phyloP scores from a whole-genome alignment of 2,797 vertebrate genomes.

The Anniella stebbinsi region DNA sequence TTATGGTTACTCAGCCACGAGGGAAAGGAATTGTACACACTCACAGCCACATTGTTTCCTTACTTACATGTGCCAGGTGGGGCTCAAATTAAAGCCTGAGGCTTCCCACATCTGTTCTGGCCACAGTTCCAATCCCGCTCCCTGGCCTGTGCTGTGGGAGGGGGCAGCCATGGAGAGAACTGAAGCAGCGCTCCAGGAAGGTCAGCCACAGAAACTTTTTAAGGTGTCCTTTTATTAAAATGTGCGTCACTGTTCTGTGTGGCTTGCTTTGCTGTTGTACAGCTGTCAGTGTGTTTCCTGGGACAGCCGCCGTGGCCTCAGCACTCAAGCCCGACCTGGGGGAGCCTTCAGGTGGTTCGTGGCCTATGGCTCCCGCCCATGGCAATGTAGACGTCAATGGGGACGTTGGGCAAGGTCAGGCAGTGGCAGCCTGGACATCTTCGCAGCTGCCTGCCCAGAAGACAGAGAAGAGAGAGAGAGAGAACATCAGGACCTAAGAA shows the following conservation, averaged over 20 bases:
- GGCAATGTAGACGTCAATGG: slow-evolving; percentile 79
- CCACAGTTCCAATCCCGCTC: neutral
- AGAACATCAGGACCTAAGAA: too few relatives aligned
- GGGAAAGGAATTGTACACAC: neutral
- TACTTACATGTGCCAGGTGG: neutral
- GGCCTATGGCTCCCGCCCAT: slow-evolving; percentile 71
- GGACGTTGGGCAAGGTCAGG: slow-evolving; percentile 78
- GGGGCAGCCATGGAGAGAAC: neutral
- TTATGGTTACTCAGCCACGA: neutral
- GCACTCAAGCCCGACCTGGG: slow-evolving; percentile 27
- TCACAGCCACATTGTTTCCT: neutral
- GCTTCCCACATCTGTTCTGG: neutral
- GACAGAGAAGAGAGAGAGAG: neutral
- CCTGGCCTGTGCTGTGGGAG: too few relatives aligned
- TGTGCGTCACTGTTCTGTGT: slow-evolving; percentile 70
- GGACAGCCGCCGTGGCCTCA: slow-evolving; percentile 53
- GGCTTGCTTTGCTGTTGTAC: slow-evolving; percentile 67
- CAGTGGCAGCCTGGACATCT: slow-evolving; percentile 79
- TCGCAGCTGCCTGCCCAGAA: slow-evolving; percentile 72
- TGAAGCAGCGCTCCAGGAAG: slow-evolving; percentile 6
- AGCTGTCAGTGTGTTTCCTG: slow-evolving; percentile 54
- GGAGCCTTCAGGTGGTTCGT: slow-evolving; percentile 62
- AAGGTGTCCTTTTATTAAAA: slow-evolving; percentile 76
- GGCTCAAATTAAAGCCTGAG: neutral
- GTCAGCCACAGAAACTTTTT: slow-evolving; percentile 62